A percentile compares a stretch with the other conserved stretches of the same genome.
Conservation (phyloP, 2,113 vertebrate species). For the Cettia cetti region DNA sequence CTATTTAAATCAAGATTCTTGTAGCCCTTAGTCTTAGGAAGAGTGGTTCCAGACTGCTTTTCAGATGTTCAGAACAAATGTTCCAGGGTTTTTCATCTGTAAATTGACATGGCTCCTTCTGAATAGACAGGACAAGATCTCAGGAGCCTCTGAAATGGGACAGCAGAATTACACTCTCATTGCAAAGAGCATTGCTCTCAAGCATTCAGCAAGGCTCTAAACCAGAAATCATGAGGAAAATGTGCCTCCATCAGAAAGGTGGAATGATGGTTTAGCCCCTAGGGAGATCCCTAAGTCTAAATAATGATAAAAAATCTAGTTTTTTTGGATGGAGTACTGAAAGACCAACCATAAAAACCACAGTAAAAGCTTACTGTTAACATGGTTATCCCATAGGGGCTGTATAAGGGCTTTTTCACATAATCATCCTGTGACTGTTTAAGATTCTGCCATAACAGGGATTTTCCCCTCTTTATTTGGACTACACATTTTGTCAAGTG, state of each 20-base stretch:
- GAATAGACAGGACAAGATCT: not conserved
- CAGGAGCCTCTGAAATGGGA: not conserved
- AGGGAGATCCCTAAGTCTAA: not conserved
- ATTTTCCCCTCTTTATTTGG: slow-evolving; percentile 10
- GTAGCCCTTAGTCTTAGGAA: not conserved
- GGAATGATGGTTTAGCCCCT: not conserved
- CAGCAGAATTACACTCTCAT: not conserved
- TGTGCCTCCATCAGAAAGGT: not conserved
- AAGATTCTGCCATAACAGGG: slow-evolving; percentile 37
- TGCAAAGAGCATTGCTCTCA: not conserved
- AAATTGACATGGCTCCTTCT: not conserved
- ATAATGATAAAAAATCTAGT: not conserved
- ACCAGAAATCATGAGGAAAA: not conserved
- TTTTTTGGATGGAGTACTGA: slow-evolving; percentile 4
- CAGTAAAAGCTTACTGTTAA: slow-evolving; percentile 53
- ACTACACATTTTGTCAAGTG: slow-evolving; percentile 2
- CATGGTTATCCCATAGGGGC: slow-evolving; percentile 5
- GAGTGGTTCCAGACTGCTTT: not conserved
- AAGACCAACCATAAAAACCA: slow-evolving; percentile 8
- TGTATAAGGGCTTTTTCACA: slow-evolving; percentile 33
- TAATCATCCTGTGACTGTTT: slow-evolving; percentile 9
- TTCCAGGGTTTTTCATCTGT: not conserved
- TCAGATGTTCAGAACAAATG: not conserved
- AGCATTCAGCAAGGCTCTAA: not conserved
- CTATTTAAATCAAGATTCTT: not conserved